phyloP scores from a whole-genome alignment of 2,888 invertebrate species.

The Cotesia congregata region DNA sequence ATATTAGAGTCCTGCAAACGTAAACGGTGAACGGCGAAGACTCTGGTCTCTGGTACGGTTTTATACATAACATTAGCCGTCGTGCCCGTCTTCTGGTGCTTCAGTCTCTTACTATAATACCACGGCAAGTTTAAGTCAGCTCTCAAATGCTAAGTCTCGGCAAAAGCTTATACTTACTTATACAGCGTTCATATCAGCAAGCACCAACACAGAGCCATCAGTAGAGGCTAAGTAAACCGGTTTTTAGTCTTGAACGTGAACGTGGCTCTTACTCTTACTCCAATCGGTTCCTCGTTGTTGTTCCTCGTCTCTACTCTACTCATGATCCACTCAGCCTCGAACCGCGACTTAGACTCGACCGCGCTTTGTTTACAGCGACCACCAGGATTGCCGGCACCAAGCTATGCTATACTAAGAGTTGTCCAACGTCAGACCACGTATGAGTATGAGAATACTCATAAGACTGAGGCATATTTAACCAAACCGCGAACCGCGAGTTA shows the following conservation, averaged over 20 bases:
- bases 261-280: too few relatives aligned
- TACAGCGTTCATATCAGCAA: too few relatives aligned
- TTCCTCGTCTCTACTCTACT: conserved; percentile 26
- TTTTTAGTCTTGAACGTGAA: conserved; percentile 9
- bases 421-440: conserved; percentile 3
- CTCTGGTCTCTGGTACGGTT: neutral
- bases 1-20: neutral
- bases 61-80: neutral
- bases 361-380: conserved; percentile 37
- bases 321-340: conserved; percentile 25
- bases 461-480: neutral
- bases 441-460: neutral
- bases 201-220: too few relatives aligned
- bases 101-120: too few relatives aligned
- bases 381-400: conserved; percentile 34
- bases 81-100: neutral
- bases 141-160: neutral
- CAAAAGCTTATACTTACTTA: too few relatives aligned
- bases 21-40: neutral
- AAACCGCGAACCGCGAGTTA: neutral
- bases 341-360: conserved; percentile 12
- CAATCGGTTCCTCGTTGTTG: conserved; percentile 7
- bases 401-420: conserved; percentile 26
- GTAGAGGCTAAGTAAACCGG: neutral
- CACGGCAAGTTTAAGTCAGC: neutral